phyloP scores from a whole-genome alignment of 2,113 vertebrate genomes.

The Glaucidium brasilianum region DNA sequence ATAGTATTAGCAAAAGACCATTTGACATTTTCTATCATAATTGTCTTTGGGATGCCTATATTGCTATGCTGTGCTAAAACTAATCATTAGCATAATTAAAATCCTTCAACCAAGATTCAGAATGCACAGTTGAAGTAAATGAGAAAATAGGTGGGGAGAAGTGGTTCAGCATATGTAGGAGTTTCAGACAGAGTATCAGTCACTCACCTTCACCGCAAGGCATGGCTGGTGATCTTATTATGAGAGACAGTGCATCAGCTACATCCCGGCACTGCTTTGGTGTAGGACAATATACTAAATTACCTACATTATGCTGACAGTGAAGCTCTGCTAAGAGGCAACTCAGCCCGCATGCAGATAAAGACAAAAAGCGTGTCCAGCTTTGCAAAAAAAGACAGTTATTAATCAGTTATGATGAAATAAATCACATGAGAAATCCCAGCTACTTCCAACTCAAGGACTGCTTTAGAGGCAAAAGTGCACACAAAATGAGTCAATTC shows the following conservation, averaged over 20 bases:
- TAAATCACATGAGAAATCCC: not conserved
- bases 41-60: not conserved
- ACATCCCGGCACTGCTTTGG: not conserved
- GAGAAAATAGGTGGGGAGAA: not conserved
- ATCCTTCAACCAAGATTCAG: not conserved
- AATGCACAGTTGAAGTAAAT: not conserved
- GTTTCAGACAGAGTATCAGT: not conserved
- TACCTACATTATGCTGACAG: not conserved
- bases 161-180: not conserved
- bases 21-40: not conserved
- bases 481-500: not conserved
- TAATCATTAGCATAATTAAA: not conserved
- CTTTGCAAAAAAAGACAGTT: not conserved
- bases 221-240: not conserved
- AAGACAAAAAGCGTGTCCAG: not conserved
- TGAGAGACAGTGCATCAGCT: not conserved
- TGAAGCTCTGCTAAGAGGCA: not conserved
- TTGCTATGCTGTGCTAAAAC: not conserved
- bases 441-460: not conserved
- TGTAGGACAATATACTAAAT: not conserved
- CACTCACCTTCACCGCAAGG: not conserved
- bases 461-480: not conserved
- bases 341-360: not conserved
- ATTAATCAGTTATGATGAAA: not conserved
- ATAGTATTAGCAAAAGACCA: not conserved